Base-by-base conservation (phyloP, 1,140 invertebrate species). In the Conus betulinus region DNA sequence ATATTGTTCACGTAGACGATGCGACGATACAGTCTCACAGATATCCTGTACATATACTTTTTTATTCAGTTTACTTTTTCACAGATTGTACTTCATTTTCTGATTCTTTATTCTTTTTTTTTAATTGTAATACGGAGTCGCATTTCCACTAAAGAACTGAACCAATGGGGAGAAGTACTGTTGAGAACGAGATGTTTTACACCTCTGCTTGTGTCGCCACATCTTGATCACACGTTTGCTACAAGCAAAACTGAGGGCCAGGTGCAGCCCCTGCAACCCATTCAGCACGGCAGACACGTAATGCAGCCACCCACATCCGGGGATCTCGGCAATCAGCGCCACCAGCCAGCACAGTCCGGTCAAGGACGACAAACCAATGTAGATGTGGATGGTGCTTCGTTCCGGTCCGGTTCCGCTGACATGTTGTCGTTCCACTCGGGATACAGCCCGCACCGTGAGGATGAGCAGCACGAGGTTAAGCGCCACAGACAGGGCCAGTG, bases 201-300 rank as follows among this genome's bases (percentile, higher is more conserved):
- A 57, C 15, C 57, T 85, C 20, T 67, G n/a, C 67, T 3, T 85
- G 8, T 79, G 11, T 11, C 53, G 74, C 90, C 90, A 91, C 85
- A 90, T 55, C 23, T 20, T 71, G 10, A 78, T 17, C 23, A 87
- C 89, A 0, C 89, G 83, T 51, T 53, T 57, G 60, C 88, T 91
- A 39, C 52, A 60, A 6, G 63, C 52, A 51, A 89, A 97, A 0
- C 96, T 96, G 2, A 96, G 88, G 89, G 96, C 96, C 53, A 97
- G 96, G 92, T 96, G 96, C 8, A 96, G 90, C 6, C 96, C 96
- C 92, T 97, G 96, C 15, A 96, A 93, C 8, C 96, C 96, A 91
- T 96, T 97, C 27, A 96, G 92, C 10, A 96, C 91, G 3, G 96
- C 95, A 90, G 96, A 97, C 7, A 96, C 90, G 90, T 96, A 96